Percentiles rank a stretch among this genome's conserved stretches.
These are phyloP conservation scores for Avahi laniger DNA, from an alignment of 2,797 vertebrate genomes.

Conservation along the genomic window DNA sequence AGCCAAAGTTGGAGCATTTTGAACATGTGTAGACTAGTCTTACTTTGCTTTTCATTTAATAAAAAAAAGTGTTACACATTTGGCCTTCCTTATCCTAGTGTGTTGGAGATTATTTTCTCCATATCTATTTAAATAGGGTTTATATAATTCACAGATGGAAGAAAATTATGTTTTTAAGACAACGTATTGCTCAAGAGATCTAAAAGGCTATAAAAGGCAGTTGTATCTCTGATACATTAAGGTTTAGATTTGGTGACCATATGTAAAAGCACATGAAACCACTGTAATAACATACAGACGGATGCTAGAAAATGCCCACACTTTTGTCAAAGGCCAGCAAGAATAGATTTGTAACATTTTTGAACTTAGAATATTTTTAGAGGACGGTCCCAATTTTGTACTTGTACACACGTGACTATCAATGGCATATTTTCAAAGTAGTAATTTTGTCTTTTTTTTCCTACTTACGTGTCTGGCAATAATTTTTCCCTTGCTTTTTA, in stretches of 20 bases:
- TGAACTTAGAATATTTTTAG: slow-evolving; percentile 48
- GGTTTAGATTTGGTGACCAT: slow-evolving; percentile 45
- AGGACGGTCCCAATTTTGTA: slow-evolving; percentile 50
- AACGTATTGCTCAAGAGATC: not conserved
- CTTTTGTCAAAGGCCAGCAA: not conserved
- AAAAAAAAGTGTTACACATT: not conserved
- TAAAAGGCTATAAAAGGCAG: slow-evolving; percentile 33
- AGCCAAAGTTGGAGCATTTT: not conserved
- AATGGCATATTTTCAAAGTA: slow-evolving; percentile 59
- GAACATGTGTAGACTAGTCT: not conserved
- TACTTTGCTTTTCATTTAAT: not conserved
- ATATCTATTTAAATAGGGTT: not conserved
- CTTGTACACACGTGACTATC: slow-evolving; percentile 36
- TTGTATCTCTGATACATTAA: slow-evolving; percentile 18
- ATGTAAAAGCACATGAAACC: slow-evolving; percentile 37
- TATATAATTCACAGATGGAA: slow-evolving; percentile 17
- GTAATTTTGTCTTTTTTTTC: slow-evolving; percentile 25
- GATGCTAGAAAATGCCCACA: slow-evolving; percentile 38
- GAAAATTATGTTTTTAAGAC: not conserved
- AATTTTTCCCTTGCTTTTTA: slow-evolving; percentile 56
- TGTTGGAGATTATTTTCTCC: not conserved
- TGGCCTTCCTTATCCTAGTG: not conserved
- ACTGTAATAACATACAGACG: slow-evolving; percentile 7
- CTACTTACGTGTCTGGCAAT: slow-evolving; percentile 61
- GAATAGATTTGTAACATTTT: slow-evolving; percentile 51